Conservation (phyloP, 1,140 invertebrate species). For the Oedothorax gibbosus region DNA sequence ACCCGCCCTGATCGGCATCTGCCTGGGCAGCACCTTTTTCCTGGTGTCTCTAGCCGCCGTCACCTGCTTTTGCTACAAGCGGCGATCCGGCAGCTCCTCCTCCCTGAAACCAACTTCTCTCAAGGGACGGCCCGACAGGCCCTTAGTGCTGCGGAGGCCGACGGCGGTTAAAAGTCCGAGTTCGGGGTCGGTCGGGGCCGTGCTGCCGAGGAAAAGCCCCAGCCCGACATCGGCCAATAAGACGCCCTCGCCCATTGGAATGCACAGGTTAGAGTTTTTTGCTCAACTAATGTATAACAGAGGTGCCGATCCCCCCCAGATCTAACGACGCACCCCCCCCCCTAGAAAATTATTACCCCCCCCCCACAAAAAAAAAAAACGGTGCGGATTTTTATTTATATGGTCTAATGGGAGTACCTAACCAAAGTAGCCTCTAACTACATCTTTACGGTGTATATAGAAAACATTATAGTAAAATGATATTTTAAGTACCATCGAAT, state of each 20-base stretch:
- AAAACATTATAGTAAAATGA: too few relatives aligned
- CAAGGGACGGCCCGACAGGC: conserved; percentile 68
- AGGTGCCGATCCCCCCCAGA: too few relatives aligned
- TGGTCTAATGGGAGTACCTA: too few relatives aligned
- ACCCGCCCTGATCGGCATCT: conserved; percentile 75
- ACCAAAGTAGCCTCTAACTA: too few relatives aligned
- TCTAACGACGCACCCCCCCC: too few relatives aligned
- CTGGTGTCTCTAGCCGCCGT: conserved; percentile 73
- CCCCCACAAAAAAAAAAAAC: too few relatives aligned
- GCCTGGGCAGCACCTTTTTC: conserved; percentile 73
- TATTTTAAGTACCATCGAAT: too few relatives aligned
- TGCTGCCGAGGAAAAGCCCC: conserved; percentile 84
- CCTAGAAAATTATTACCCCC: too few relatives aligned
- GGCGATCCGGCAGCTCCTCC: conserved; percentile 53
- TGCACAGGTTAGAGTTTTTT: neutral
- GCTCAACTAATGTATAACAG: too few relatives aligned
- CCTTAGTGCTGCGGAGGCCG: conserved; percentile 75
- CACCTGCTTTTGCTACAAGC: conserved; percentile 74
- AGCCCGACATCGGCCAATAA: conserved; percentile 79
- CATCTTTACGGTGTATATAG: too few relatives aligned
- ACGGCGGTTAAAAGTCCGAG: conserved; percentile 78
- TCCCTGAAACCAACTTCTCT: conserved; percentile 49
- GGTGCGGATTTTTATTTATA: too few relatives aligned
- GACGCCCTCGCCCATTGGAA: conserved; percentile 63
- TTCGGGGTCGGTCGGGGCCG: conserved; percentile 75